phyloP scores from a whole-genome alignment of 2,113 vertebrate genomes.

The Emydura subglobosa region DNA sequence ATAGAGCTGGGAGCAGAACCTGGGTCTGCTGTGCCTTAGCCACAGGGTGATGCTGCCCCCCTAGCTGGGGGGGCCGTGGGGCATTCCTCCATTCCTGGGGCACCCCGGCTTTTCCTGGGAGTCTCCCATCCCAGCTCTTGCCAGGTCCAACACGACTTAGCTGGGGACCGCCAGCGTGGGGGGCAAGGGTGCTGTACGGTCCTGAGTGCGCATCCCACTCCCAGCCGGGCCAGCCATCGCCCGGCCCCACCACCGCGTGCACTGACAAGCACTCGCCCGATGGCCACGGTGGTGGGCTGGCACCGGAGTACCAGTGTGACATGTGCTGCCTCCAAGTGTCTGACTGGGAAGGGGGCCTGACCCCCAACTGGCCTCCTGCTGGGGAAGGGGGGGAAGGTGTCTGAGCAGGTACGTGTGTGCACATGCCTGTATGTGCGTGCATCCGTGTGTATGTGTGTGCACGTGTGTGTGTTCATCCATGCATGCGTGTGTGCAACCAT shows the following conservation, averaged over 20 bases:
- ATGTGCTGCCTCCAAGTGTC: too few species aligned
- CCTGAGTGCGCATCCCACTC: neutral
- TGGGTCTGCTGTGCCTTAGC: neutral
- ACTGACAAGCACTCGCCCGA: neutral
- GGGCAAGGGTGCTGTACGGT: neutral
- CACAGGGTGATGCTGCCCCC: neutral
- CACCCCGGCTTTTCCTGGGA: neutral
- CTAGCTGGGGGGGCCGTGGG: neutral
- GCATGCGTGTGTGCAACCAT: too few species aligned
- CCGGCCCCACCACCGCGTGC: neutral
- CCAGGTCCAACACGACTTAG: neutral
- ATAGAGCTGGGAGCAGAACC: neutral
- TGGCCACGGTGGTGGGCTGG: neutral
- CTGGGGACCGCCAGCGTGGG: neutral
- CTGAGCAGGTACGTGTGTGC: too few species aligned
- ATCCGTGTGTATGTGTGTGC: too few species aligned
- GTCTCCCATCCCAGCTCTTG: too few species aligned
- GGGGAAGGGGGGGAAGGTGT: too few species aligned
- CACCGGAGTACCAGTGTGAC: too few species aligned
- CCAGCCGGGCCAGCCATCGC: too few species aligned
- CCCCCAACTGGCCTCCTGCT: too few species aligned
- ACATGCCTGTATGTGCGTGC: too few species aligned
- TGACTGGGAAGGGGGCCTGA: too few species aligned
- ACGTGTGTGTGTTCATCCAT: too few species aligned
- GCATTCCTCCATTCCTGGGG: neutral